Evolutionary conservation across 2,888 invertebrate genomes (phyloP).

Genomic region (Stenodera caucasica): DNA sequence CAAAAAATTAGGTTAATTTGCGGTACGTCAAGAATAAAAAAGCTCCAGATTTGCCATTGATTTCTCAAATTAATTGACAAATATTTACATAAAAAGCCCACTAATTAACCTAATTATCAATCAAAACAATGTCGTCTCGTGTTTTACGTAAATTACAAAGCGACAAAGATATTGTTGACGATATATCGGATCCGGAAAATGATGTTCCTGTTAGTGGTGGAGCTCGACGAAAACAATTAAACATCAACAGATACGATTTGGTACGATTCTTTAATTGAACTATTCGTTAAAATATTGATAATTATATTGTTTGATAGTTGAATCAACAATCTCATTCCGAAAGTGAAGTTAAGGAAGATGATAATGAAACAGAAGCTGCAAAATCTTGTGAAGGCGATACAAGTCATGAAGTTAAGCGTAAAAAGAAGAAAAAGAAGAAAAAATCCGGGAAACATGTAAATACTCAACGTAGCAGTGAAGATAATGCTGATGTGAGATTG

Average conservation of each 20-base stretch:
- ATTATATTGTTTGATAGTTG: constrained; percentile 55
- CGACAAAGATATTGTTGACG: constrained; percentile 58
- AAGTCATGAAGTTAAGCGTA: constrained; percentile 59
- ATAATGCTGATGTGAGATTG: constrained; percentile 62
- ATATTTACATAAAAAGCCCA: no score
- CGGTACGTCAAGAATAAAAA: background rate
- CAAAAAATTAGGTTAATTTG: constrained; percentile 10
- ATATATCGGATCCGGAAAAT: constrained; percentile 59
- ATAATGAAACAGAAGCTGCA: constrained; percentile 65
- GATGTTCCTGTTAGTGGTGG: constrained; percentile 59
- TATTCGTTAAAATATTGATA: constrained; percentile 2
- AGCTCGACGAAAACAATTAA: constrained; percentile 62
- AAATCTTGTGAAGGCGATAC: constrained; percentile 58
- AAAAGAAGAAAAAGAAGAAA: constrained; percentile 68
- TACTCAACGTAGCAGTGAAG: constrained; percentile 63
- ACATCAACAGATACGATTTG: constrained; percentile 71
- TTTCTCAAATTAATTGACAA: constrained; percentile 9
- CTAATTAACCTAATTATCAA: no score
- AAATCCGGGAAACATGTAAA: constrained; percentile 59
- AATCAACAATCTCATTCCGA: constrained; percentile 70
- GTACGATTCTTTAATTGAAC: constrained; percentile 49
- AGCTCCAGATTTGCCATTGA: constrained; percentile 22
- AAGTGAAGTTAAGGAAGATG: constrained; percentile 71
- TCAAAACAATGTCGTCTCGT: constrained; percentile 64
- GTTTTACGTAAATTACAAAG: constrained; percentile 68